phyloP scores from a whole-genome alignment of 64 coral and sea anemone species.

The Cladopsammia gracilis region DNA sequence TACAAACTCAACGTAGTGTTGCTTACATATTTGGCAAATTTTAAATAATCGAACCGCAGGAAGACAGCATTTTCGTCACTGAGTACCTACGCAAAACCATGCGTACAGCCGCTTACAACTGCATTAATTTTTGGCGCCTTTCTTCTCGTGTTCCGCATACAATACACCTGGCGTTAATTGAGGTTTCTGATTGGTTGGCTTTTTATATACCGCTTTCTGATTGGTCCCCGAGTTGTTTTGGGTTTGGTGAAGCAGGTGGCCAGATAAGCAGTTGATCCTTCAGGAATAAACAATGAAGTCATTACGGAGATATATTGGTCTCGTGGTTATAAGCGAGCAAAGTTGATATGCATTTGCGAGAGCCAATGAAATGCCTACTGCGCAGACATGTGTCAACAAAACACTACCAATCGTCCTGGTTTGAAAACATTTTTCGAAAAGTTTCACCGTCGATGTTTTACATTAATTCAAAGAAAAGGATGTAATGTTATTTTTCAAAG shows the following conservation, averaged over 20 bases:
- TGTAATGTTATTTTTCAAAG: background rate
- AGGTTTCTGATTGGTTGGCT: background rate
- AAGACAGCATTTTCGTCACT: background rate
- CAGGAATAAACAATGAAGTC: conserved; percentile 60
- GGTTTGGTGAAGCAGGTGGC: background rate
- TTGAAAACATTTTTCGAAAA: background rate
- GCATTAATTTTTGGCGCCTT: background rate
- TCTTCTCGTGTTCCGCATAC: background rate
- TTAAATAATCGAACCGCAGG: background rate
- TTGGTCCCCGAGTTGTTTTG: conserved; percentile 4
- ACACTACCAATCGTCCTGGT: background rate
- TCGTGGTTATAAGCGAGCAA: conserved; percentile 49
- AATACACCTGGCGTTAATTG: background rate
- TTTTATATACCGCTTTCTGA: background rate
- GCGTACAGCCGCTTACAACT: background rate
- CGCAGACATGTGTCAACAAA: conserved; percentile 15
- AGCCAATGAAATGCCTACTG: conserved; percentile 23
- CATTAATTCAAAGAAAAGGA: background rate
- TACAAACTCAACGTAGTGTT: too few species aligned
- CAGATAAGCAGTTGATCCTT: conserved; percentile 24
- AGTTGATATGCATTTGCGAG: conserved; percentile 14
- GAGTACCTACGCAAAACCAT: background rate
- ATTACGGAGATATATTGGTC: conserved; percentile 47
- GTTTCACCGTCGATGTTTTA: background rate
- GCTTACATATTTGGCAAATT: too few species aligned